Evolutionary conservation across 64 coral and sea anemone species (phyloP).

Genomic region (Trachythela sp.): DNA sequence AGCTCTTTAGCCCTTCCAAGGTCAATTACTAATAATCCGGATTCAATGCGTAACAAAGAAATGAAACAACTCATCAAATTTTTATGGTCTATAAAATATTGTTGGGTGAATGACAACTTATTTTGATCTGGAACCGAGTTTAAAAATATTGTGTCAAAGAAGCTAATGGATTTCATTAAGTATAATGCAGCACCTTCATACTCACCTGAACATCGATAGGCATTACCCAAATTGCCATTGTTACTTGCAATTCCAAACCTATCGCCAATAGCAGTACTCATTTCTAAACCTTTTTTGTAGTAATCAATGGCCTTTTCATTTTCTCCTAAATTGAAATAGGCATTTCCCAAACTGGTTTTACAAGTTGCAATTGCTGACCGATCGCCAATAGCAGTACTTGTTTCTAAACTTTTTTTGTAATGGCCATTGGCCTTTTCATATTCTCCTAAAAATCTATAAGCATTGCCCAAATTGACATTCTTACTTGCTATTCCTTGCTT

Average conservation of each 20-base stretch:
- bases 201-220: not conserved
- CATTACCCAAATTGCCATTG: not conserved
- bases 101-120: not conserved
- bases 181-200: not conserved
- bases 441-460: too few species aligned
- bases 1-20: not conserved
- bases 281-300: not conserved
- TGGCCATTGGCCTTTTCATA: too few species aligned
- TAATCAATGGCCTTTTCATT: not conserved
- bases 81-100: not conserved
- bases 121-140: not conserved
- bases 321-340: not conserved
- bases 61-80: not conserved
- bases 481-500: too few species aligned
- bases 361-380: too few species aligned
- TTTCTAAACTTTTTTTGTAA: too few species aligned
- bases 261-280: too few species aligned
- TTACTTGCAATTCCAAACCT: not conserved
- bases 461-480: too few species aligned
- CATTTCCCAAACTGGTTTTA: too few species aligned
- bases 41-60: not conserved
- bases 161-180: not conserved
- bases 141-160: not conserved
- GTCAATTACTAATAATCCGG: not conserved
- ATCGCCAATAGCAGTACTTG: too few species aligned